A percentile compares a stretch with the other conserved stretches of the same genome.
Conservation (phyloP, 1,140 invertebrate species). For the Eumaeus atala region DNA sequence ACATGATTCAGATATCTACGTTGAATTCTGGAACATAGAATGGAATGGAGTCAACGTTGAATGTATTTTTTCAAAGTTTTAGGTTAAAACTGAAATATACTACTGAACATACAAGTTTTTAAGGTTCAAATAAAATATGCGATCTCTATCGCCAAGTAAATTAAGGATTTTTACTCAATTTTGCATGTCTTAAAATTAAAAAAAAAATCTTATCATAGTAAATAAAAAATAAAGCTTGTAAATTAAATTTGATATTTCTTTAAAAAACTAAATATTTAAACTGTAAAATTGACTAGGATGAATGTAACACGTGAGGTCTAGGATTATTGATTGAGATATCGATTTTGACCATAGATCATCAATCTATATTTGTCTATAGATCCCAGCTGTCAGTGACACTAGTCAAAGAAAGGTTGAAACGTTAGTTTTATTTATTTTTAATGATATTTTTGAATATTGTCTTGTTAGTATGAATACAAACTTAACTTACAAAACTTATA, state of each 20-base stretch:
- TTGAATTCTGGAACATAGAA: conserved; percentile 26
- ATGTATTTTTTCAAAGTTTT: too few relatives aligned
- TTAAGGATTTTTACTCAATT: too few relatives aligned
- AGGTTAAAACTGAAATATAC: too few relatives aligned
- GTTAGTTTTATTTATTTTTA: conserved; percentile 37
- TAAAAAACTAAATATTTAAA: conserved; percentile 1
- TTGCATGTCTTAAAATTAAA: too few relatives aligned
- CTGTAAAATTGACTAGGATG: neutral
- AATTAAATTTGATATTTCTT: neutral
- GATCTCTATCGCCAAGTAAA: too few relatives aligned
- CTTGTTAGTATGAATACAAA: neutral
- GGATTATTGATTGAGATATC: conserved; percentile 46
- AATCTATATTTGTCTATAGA: conserved; percentile 44
- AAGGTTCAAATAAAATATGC: too few relatives aligned
- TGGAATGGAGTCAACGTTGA: conserved; percentile 25
- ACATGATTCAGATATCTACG: conserved; percentile 17
- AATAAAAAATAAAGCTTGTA: too few relatives aligned
- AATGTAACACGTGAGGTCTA: neutral
- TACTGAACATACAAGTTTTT: too few relatives aligned
- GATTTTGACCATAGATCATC: conserved; percentile 40
- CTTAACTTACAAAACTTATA: neutral
- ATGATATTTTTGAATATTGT: conserved; percentile 18
- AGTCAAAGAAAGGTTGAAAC: conserved; percentile 44
- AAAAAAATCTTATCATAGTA: too few relatives aligned
- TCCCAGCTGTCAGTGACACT: conserved; percentile 69